These are phyloP conservation scores for Pegoplata infirma DNA, from an alignment of 2,888 invertebrate species.

Conservation along the genomic window DNA sequence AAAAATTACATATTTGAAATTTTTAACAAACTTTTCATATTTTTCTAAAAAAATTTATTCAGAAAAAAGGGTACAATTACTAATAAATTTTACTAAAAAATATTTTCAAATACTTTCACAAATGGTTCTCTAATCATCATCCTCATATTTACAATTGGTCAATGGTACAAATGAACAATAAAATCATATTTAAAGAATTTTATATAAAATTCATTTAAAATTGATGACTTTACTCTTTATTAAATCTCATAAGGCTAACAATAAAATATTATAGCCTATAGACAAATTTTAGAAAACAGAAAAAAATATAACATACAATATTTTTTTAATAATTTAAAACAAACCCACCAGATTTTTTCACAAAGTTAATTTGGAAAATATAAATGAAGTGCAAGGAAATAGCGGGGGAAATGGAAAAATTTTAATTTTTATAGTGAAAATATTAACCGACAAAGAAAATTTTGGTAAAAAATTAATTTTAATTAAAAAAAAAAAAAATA, in stretches of 20 bases:
- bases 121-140: background rate
- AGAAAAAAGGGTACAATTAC: background rate
- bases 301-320: too few relatives aligned
- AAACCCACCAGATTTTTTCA: background rate
- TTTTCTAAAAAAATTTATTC: background rate
- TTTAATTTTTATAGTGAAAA: too few relatives aligned
- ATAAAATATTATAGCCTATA: background rate
- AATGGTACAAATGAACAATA: background rate
- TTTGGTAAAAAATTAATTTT: too few relatives aligned
- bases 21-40: background rate
- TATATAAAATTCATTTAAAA: slow-evolving; percentile 7
- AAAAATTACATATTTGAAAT: too few relatives aligned
- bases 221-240: background rate
- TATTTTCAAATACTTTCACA: background rate
- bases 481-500: too few relatives aligned
- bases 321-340: background rate
- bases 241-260: background rate
- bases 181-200: slow-evolving; percentile 16
- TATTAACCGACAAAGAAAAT: too few relatives aligned
- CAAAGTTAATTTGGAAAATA: background rate
- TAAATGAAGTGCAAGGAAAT: background rate
- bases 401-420: background rate
- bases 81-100: background rate
- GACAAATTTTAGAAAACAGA: background rate
- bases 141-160: background rate